A percentile compares a stretch with the other conserved stretches of the same genome.
Evolutionary conservation across 2,888 invertebrate species (phyloP).

Genomic region (Nomada ferruginata): DNA sequence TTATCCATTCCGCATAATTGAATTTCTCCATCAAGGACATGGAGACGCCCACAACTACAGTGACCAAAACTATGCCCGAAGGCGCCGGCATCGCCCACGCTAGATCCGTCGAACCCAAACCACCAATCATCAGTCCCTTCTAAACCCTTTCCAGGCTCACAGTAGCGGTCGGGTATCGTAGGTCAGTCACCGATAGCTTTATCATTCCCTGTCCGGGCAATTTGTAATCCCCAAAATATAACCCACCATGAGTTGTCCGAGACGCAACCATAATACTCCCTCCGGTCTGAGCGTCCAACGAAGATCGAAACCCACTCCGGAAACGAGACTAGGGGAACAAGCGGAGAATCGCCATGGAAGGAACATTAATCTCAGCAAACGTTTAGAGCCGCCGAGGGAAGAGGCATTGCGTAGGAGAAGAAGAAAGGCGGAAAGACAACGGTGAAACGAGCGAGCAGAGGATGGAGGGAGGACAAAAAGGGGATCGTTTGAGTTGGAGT

Average conservation of each 20-base stretch:
- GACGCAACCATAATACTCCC: neutral
- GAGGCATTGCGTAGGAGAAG: slow-evolving; percentile 8
- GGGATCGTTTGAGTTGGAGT: slow-evolving; percentile 69
- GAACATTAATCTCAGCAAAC: slow-evolving; percentile 57
- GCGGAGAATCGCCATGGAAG: slow-evolving; percentile 28
- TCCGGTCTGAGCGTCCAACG: too few relatives aligned
- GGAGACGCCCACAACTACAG: too few relatives aligned
- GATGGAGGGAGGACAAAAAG: slow-evolving; percentile 53
- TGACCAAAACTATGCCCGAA: too few relatives aligned
- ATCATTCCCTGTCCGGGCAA: slow-evolving; percentile 13
- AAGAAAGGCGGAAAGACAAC: slow-evolving; percentile 7
- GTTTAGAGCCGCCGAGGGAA: slow-evolving; percentile 25
- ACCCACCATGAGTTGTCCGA: neutral
- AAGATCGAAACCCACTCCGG: slow-evolving; percentile 29
- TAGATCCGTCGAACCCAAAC: neutral
- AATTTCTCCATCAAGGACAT: too few relatives aligned
- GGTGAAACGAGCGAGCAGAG: neutral
- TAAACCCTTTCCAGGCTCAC: neutral
- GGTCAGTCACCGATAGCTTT: slow-evolving; percentile 16
- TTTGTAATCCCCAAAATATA: slow-evolving; percentile 28
- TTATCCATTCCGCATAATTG: too few relatives aligned
- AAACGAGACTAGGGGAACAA: slow-evolving; percentile 40
- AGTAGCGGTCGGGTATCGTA: neutral
- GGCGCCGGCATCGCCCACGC: neutral
- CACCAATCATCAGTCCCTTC: neutral